A percentile compares a stretch with the other conserved stretches of the same genome.
phyloP scores from a whole-genome alignment of 2,888 invertebrate species.

The Augochlorella aurata region DNA sequence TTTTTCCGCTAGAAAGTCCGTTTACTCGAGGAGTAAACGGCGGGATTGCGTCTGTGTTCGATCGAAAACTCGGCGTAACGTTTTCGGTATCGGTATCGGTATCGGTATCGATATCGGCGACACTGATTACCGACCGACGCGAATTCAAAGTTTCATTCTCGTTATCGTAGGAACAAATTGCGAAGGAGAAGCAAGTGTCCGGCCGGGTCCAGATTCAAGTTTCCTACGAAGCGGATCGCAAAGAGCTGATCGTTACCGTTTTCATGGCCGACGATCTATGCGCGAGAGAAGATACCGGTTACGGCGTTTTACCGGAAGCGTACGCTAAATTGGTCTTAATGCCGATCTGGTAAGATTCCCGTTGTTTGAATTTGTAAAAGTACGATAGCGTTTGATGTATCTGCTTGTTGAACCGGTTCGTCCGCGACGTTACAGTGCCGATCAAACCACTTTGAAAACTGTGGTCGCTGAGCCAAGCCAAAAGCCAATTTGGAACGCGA shows the following conservation, averaged over 20 bases:
- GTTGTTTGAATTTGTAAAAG: not conserved
- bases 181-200: constrained; percentile 89
- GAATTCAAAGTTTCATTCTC: not conserved
- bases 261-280: constrained; percentile 94
- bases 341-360: constrained; percentile 88
- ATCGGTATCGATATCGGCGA: not conserved
- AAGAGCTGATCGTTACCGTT: constrained; percentile 92
- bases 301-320: constrained; percentile 91
- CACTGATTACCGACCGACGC: not conserved
- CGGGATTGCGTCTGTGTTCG: constrained; percentile 44
- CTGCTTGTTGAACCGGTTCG: not conserved
- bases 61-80: constrained; percentile 36
- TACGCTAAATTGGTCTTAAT: constrained; percentile 91
- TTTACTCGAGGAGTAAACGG: not conserved
- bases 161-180: constrained; percentile 86
- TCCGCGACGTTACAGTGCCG: constrained; percentile 84
- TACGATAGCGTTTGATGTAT: not conserved
- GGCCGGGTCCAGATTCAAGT: constrained; percentile 94
- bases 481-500: constrained; percentile 96
- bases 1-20: not conserved
- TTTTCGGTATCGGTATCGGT: not conserved
- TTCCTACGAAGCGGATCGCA: constrained; percentile 92
- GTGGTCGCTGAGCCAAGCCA: constrained; percentile 93
- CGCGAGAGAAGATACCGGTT: constrained; percentile 90
- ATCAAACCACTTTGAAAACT: constrained; percentile 90